Base-by-base conservation (phyloP, 2,113 vertebrate genomes). In the Glaucomys volans region DNA sequence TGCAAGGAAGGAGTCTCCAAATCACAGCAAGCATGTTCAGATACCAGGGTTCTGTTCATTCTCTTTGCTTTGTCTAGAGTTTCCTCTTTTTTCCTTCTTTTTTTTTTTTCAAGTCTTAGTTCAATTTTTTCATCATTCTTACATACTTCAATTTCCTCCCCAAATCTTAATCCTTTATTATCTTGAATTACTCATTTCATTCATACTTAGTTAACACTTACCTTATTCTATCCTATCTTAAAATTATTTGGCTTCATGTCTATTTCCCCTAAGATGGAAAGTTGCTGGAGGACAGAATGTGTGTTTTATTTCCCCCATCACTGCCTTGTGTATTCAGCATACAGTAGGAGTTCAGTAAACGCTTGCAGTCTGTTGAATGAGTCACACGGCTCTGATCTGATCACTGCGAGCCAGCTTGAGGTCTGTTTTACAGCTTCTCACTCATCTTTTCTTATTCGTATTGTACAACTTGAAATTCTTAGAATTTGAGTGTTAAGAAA, bases 21-120 rank as follows among this genome's bases (percentile, higher is more conserved):
- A 35, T 69, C 80, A 22, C 2, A 40, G 59, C 7, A 1, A 10
- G 0, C 9, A 0, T 57, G 47, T 35, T 17, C 4, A 4, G 35
- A 20, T 7, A 8, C 59, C 10, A 50, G 47, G 50, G 22, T 74
- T 87, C 26, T n/a, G 1, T 50, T 69, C 69, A 47, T 76, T 92
- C 57, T 59, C 57, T 37, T 75, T 2, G 0, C 67, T 87, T 92
- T 69, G 37, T 18, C 35, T 67, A n/a, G 24, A 76, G 40, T 42
- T 62, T 50, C n/a, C n/a, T 37, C 76, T 57, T 75, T 82, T 69
- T 30, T 1, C 30, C 30, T 57, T 5, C 26, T 35, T 79, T 12
- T 79, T 52, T 75, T 35, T 54, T 54, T 18, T 71, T 62, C 81
- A 35, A 64, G 9, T 2, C 40, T 85, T 75, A 50, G 42, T 26